These are phyloP conservation scores for Montifringilla adamsi DNA, from an alignment of 2,113 vertebrate species.

Conservation along the genomic window DNA sequence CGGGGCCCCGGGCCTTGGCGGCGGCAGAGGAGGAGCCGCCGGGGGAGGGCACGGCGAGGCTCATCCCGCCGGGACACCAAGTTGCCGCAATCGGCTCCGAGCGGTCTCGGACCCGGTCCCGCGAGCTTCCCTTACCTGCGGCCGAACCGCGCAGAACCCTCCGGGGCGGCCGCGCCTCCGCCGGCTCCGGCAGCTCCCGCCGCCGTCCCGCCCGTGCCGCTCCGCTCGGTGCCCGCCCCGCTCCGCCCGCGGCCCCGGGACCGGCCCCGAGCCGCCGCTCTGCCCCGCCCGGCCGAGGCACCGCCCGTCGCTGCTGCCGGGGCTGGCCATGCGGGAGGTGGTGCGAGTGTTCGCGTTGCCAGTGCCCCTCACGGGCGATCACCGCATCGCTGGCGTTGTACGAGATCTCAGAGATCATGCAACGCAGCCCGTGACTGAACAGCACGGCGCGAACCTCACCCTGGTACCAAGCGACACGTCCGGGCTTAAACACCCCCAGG, in stretches of 20 bases:
- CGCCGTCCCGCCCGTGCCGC: background rate
- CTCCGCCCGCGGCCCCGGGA: background rate
- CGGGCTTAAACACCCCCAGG: background rate
- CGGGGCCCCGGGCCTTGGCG: background rate
- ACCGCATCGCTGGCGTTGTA: background rate
- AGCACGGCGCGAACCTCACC: too few species aligned
- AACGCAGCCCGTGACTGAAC: background rate
- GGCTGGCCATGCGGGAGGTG: background rate
- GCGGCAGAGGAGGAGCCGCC: background rate
- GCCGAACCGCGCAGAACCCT: background rate
- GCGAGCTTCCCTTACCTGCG: background rate
- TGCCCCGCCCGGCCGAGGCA: background rate
- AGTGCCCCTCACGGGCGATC: background rate
- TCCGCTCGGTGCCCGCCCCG: background rate
- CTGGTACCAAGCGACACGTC: too few species aligned
- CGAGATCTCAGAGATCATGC: background rate
- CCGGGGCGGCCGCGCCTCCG: background rate
- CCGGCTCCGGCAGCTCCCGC: too few species aligned
- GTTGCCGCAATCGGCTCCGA: background rate
- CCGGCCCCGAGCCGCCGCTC: background rate
- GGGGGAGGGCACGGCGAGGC: background rate
- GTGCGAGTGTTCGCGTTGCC: fast-evolving
- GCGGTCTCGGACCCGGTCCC: too few species aligned
- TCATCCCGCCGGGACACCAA: background rate
- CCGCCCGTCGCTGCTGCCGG: background rate